Conservation (phyloP, 1,140 invertebrate species). For the Habropoda laboriosa region DNA sequence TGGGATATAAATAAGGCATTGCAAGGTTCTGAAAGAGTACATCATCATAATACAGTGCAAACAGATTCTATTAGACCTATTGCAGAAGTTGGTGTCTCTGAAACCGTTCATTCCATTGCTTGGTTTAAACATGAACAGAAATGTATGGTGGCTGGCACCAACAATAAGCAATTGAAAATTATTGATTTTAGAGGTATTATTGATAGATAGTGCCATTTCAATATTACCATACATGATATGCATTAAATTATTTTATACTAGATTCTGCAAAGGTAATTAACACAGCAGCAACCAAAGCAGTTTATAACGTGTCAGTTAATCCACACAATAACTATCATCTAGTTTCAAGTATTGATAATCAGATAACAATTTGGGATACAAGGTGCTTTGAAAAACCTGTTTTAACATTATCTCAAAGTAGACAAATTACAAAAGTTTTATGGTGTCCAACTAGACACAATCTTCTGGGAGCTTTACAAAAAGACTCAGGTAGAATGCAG, state of each 20-base stretch:
- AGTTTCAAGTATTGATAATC: conserved; percentile 91
- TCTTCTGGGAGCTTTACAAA: conserved; percentile 88
- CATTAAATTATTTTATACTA: conserved; percentile 71
- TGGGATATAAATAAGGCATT: conserved; percentile 88
- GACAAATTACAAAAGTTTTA: conserved; percentile 88
- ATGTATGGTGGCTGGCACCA: conserved; percentile 92
- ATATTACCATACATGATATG: background rate
- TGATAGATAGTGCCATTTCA: background rate
- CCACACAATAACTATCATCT: conserved; percentile 89
- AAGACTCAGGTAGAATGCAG: conserved; percentile 82
- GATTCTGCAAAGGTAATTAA: conserved; percentile 88
- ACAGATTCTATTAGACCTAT: conserved; percentile 82
- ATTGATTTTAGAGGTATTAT: conserved; percentile 93
- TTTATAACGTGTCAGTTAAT: conserved; percentile 91
- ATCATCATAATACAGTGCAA: conserved; percentile 72
- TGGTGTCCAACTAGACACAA: conserved; percentile 96
- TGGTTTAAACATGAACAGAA: conserved; percentile 91
- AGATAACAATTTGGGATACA: conserved; percentile 93
- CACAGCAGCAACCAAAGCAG: conserved; percentile 90
- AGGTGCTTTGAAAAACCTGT: conserved; percentile 93
- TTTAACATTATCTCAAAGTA: conserved; percentile 86
- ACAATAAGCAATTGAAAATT: conserved; percentile 94
- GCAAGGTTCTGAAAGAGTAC: conserved; percentile 73
- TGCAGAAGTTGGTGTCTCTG: conserved; percentile 88
- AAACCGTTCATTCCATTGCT: conserved; percentile 91